These are phyloP conservation scores for Amphipyra berbera DNA, from an alignment of 2,888 invertebrate species.

Conservation along the genomic window DNA sequence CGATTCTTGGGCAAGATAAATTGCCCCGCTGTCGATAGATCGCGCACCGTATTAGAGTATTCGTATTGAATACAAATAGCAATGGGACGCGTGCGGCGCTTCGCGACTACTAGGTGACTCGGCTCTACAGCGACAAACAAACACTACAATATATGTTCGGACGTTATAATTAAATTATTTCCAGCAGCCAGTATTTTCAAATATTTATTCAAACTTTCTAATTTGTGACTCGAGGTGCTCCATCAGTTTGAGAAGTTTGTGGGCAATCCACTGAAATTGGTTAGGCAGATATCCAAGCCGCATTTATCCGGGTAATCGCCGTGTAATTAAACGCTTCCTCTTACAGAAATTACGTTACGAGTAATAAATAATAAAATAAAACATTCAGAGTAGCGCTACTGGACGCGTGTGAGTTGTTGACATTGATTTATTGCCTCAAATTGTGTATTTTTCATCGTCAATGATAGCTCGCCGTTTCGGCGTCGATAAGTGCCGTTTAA, in stretches of 20 bases:
- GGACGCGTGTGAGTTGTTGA: slow-evolving; percentile 69
- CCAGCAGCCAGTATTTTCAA: slow-evolving; percentile 20
- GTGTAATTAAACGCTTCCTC: slow-evolving; percentile 77
- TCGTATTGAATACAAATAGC: slow-evolving; percentile 86
- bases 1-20: slow-evolving; percentile 82
- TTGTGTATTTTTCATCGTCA: slow-evolving; percentile 89
- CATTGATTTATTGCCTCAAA: slow-evolving; percentile 87
- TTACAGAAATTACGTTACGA: slow-evolving; percentile 76
- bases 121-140: slow-evolving; percentile 11
- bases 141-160: slow-evolving; percentile 4
- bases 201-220: slow-evolving; percentile 50
- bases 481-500: slow-evolving; percentile 88
- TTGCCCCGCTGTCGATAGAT: slow-evolving; percentile 80
- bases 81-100: slow-evolving; percentile 63
- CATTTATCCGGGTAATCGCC: slow-evolving; percentile 63
- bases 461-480: slow-evolving; percentile 84
- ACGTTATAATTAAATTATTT: slow-evolving; percentile 26
- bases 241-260: slow-evolving; percentile 28
- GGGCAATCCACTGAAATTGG: slow-evolving; percentile 45
- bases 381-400: slow-evolving; percentile 77
- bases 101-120: slow-evolving; percentile 12
- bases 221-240: slow-evolving; percentile 30
- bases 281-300: slow-evolving; percentile 51
- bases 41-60: slow-evolving; percentile 82
- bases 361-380: slow-evolving; percentile 85